phyloP scores from a whole-genome alignment of 2,113 vertebrate genomes.

The Falcunculus frontatus region DNA sequence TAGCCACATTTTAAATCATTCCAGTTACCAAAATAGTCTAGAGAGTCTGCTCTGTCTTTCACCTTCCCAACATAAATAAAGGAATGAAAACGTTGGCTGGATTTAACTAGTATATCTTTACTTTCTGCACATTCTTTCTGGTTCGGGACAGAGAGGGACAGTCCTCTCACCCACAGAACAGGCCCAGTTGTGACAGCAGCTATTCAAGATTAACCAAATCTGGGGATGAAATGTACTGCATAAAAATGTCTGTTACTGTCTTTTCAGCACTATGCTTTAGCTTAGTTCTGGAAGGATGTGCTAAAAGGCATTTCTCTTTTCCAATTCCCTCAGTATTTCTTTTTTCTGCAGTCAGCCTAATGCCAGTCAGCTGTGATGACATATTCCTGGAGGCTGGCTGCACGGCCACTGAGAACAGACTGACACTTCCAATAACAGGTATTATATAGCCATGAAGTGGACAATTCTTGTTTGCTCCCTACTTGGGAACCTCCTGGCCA shows the following conservation, averaged over 20 bases:
- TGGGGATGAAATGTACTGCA: background rate
- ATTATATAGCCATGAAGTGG: background rate
- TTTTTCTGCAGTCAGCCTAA: background rate
- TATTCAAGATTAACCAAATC: background rate
- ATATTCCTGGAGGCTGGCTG: background rate
- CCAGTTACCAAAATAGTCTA: conserved; percentile 1
- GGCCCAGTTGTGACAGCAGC: background rate
- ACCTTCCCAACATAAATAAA: conserved; percentile 49
- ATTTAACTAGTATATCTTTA: background rate
- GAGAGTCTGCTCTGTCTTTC: conserved; percentile 5
- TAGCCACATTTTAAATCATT: background rate
- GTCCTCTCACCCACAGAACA: background rate
- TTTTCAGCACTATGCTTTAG: background rate
- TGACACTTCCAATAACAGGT: background rate
- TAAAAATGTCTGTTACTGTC: background rate
- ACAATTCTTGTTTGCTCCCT: background rate
- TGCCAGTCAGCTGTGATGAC: background rate
- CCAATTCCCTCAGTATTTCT: background rate
- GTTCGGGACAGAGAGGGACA: background rate
- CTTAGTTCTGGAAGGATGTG: background rate
- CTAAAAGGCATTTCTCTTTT: background rate
- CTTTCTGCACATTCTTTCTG: background rate
- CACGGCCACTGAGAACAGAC: background rate
- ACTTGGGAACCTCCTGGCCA: background rate
- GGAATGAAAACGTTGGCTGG: background rate